Percentiles rank a stretch among this genome's conserved stretches.
Evolutionary conservation across 2,797 vertebrate species (phyloP).

Genomic region (Champsocephalus esox): DNA sequence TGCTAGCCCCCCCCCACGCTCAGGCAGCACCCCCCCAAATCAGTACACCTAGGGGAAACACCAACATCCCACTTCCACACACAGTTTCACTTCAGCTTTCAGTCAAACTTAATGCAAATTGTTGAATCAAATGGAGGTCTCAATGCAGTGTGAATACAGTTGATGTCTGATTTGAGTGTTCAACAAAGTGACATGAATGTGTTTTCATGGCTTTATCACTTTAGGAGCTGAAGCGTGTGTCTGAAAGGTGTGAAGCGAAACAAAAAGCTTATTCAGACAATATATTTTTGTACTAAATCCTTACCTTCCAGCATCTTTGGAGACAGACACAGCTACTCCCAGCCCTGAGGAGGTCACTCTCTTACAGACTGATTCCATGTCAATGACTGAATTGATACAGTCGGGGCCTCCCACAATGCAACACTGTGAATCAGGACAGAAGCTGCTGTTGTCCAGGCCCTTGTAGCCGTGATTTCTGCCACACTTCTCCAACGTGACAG

Average conservation of each 20-base stretch:
- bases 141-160: not conserved
- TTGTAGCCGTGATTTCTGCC: slow-evolving; percentile 94
- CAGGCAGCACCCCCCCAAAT: no score
- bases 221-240: not conserved
- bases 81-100: not conserved
- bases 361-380: slow-evolving; percentile 93
- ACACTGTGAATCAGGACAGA: slow-evolving; percentile 92
- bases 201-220: not conserved
- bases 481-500: slow-evolving; percentile 94
- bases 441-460: slow-evolving; percentile 93
- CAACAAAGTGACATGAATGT: not conserved
- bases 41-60: no score
- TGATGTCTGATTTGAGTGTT: not conserved
- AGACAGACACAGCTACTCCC: slow-evolving; percentile 91
- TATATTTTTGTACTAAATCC: slow-evolving; percentile 1
- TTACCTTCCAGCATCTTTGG: slow-evolving; percentile 95
- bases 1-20: no score
- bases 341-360: slow-evolving; percentile 87
- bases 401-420: slow-evolving; percentile 94
- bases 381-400: slow-evolving; percentile 92
- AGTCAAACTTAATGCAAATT: not conserved
- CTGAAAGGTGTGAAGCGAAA: not conserved
- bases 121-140: not conserved
- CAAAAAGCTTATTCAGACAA: not conserved
- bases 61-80: not conserved